Conservation (phyloP, 2,113 vertebrate species). For the Stomatorhinus ivindoensis region DNA sequence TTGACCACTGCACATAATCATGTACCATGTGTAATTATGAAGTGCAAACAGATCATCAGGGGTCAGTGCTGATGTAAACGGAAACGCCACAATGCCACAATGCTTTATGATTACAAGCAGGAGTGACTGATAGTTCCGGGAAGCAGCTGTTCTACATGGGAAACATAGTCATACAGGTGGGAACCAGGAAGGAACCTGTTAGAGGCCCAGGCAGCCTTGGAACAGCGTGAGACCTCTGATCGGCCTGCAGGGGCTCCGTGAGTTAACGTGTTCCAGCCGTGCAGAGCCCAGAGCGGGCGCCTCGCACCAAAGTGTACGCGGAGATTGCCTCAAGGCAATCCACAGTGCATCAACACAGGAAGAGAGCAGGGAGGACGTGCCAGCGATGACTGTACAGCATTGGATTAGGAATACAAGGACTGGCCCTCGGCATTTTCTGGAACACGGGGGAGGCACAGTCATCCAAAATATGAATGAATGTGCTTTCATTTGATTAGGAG, state of each 20-base stretch:
- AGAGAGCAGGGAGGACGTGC: neutral
- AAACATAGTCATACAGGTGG: neutral
- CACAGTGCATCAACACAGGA: neutral
- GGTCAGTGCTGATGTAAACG: neutral
- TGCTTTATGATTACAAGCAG: neutral
- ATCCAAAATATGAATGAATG: constrained; percentile 24
- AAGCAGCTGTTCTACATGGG: neutral
- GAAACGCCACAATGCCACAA: neutral
- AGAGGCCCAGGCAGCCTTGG: neutral
- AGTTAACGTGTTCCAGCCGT: neutral
- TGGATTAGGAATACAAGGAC: neutral
- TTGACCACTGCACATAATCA: neutral
- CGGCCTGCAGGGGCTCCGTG: neutral
- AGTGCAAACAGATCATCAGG: neutral
- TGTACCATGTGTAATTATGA: neutral
- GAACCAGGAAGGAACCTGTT: neutral
- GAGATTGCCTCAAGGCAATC: neutral
- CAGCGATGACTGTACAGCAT: neutral
- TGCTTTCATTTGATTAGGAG: constrained; percentile 49
- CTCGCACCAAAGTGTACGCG: neutral
- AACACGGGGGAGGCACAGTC: neutral
- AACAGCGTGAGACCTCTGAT: neutral
- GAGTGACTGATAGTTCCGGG: neutral
- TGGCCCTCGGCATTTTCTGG: neutral
- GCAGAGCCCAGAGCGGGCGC: neutral